These are phyloP conservation scores for Sternotherus odoratus DNA, from an alignment of 2,797 vertebrate species.

Conservation along the genomic window DNA sequence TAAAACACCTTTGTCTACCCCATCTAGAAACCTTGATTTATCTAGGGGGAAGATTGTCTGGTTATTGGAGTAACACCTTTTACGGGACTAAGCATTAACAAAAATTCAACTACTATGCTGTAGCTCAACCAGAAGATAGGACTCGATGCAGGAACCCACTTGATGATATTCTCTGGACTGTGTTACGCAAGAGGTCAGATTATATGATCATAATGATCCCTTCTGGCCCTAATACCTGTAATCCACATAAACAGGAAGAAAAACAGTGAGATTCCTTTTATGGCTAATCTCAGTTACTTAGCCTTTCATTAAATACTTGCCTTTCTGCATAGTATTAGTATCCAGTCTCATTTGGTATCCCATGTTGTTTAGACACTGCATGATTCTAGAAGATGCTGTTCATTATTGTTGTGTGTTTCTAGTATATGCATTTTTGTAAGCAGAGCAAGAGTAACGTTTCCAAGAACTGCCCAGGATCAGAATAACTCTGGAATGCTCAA, in stretches of 20 bases:
- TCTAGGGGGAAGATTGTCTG: not conserved
- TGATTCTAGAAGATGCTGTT: slow-evolving; percentile 67
- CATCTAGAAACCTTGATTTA: not conserved
- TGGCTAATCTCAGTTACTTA: not conserved
- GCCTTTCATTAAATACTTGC: slow-evolving; percentile 31
- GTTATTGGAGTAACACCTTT: not conserved
- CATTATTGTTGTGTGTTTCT: slow-evolving; percentile 16
- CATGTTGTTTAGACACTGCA: slow-evolving; percentile 61
- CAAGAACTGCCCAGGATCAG: slow-evolving; percentile 46
- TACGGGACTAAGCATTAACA: not conserved
- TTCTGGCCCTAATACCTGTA: not conserved
- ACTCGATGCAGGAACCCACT: not conserved
- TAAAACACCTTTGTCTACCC: not conserved
- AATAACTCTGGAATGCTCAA: slow-evolving; percentile 63
- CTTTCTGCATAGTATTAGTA: slow-evolving; percentile 7
- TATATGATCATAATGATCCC: not conserved
- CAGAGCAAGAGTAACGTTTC: slow-evolving; percentile 60
- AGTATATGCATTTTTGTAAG: slow-evolving; percentile 55
- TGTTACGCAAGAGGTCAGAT: not conserved
- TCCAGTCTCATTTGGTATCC: slow-evolving; percentile 44
- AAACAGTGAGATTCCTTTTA: not conserved
- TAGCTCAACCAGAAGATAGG: not conserved
- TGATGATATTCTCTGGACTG: not conserved
- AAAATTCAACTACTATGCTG: not conserved
- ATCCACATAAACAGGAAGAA: not conserved